Percentiles rank a stretch among this genome's conserved stretches.
These are phyloP conservation scores for Ginglymostoma cirratum DNA, from an alignment of 2,113 vertebrate species.

Conservation along the genomic window DNA sequence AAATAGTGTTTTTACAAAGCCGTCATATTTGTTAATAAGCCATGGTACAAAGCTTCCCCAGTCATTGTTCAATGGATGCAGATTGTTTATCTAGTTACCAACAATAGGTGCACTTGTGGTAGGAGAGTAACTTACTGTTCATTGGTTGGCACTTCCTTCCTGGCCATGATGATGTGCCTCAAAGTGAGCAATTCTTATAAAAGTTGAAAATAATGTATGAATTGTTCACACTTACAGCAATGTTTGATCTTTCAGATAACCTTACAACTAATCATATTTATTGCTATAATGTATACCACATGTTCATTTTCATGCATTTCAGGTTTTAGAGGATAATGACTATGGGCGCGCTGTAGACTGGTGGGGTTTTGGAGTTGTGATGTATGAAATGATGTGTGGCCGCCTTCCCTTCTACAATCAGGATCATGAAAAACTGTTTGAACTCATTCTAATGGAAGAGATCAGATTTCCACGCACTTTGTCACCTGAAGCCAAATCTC, in stretches of 20 bases:
- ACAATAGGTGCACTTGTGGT: not conserved
- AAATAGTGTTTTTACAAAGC: not conserved
- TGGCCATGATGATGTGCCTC: not conserved
- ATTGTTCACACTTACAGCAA: not conserved
- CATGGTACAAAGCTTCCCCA: not conserved
- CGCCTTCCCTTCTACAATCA: conserved; percentile 73
- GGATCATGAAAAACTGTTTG: conserved; percentile 71
- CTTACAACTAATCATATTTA: not conserved
- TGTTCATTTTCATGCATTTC: conserved; percentile 27
- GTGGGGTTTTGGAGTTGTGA: conserved; percentile 72
- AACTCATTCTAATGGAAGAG: conserved; percentile 73
- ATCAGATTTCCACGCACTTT: conserved; percentile 70
- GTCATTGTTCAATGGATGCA: not conserved
- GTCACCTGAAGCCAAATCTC: conserved; percentile 66
- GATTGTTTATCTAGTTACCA: not conserved
- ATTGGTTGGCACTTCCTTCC: not conserved
- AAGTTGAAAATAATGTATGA: not conserved
- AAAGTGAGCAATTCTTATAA: not conserved
- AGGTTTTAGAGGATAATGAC: conserved; percentile 74
- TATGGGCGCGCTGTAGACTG: conserved; percentile 70
- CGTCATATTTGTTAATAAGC: not conserved
- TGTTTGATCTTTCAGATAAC: not conserved
- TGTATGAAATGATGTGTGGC: conserved; percentile 76
- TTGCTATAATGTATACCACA: not conserved
- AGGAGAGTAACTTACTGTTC: not conserved